Conservation (phyloP, 2,888 invertebrate species). For the Xestia c-nigrum region DNA sequence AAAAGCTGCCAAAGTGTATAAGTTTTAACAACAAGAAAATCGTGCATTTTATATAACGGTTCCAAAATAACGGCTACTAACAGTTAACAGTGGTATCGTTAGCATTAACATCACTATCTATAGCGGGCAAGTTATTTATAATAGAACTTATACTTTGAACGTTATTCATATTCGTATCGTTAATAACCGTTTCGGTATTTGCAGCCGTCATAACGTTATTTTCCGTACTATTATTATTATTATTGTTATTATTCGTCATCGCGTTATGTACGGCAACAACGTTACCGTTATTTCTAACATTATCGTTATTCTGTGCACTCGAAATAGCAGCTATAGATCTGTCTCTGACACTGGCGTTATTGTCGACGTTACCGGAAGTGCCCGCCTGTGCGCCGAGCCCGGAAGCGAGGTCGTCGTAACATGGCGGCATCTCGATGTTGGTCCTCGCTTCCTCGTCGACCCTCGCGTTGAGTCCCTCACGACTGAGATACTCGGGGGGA, state of each 20-base stretch:
- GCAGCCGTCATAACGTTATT: constrained; percentile 24
- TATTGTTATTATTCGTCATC: constrained; percentile 42
- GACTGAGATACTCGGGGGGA: constrained; percentile 84
- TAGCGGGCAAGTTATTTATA: constrained; percentile 85
- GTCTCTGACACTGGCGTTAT: constrained; percentile 55
- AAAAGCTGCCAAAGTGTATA: constrained; percentile 40
- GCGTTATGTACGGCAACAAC: background rate
- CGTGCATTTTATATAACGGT: constrained; percentile 12
- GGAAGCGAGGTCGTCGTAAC: constrained; percentile 80
- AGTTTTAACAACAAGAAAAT: constrained; percentile 41
- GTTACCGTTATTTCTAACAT: constrained; percentile 31
- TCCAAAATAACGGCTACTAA: constrained; percentile 38
- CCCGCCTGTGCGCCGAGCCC: no score
- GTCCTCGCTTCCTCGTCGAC: constrained; percentile 79
- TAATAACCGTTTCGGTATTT: constrained; percentile 50
- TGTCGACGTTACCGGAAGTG: constrained; percentile 2
- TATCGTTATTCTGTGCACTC: background rate
- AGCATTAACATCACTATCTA: constrained; percentile 85
- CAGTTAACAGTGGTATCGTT: constrained; percentile 73
- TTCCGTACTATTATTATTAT: constrained; percentile 3
- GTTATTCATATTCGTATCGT: constrained; percentile 55
- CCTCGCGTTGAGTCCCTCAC: constrained; percentile 75
- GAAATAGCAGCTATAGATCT: constrained; percentile 51
- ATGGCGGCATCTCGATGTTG: constrained; percentile 85
- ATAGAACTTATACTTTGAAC: constrained; percentile 73